A percentile compares a stretch with the other conserved stretches of the same genome.
Conservation (phyloP, 1,140 invertebrate species). For the Lasaia peninsularis region DNA sequence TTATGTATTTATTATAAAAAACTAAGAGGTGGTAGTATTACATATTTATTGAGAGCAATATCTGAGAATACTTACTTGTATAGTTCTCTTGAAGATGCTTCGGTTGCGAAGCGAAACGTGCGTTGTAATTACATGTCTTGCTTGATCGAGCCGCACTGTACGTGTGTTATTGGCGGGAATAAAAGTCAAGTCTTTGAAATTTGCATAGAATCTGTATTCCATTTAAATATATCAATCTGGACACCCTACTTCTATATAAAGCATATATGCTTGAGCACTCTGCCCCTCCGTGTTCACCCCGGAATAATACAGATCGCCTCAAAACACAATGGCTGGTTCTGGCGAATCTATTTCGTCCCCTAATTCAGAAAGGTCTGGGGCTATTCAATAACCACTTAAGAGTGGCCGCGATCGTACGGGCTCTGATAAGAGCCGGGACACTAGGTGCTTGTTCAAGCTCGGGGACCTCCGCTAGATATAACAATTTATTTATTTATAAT, state of each 20-base stretch:
- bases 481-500: neutral
- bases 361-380: constrained; percentile 52
- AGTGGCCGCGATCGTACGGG: constrained; percentile 47
- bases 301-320: constrained; percentile 39
- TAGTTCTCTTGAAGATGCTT: too few species aligned
- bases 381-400: constrained; percentile 57
- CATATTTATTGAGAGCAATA: too few species aligned
- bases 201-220: neutral
- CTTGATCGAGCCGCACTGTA: too few species aligned
- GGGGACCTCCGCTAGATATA: neutral
- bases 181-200: too few species aligned
- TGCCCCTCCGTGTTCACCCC: neutral
- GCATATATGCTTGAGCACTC: neutral
- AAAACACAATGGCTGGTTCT: constrained; percentile 45
- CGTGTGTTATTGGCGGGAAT: too few species aligned
- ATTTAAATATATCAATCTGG: neutral
- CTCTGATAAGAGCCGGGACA: constrained; percentile 37
- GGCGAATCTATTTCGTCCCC: constrained; percentile 33
- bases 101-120: too few species aligned
- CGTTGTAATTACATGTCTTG: too few species aligned
- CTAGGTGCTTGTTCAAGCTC: constrained; percentile 15
- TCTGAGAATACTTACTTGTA: too few species aligned
- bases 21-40: too few species aligned
- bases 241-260: neutral
- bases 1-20: too few species aligned